phyloP scores from a whole-genome alignment of 2,888 invertebrate genomes.

The Rotaria magnacalcarata region DNA sequence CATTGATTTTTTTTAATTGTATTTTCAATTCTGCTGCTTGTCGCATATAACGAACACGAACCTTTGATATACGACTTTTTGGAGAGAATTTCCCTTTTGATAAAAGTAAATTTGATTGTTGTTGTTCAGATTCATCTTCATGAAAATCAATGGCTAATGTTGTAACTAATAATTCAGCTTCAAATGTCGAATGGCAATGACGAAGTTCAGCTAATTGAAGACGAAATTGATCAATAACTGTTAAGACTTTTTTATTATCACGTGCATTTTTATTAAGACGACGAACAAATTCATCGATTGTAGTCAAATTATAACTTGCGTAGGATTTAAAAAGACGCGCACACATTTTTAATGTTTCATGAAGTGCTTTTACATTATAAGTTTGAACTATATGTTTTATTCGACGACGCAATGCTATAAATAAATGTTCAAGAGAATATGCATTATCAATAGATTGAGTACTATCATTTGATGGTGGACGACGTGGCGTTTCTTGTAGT shows the following conservation, averaged over 20 bases:
- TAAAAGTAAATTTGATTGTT: background rate
- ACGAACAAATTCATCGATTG: background rate
- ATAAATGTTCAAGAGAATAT: slow-evolving; percentile 28
- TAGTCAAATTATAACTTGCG: background rate
- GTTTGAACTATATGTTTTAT: background rate
- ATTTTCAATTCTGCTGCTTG: background rate
- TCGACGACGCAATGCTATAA: background rate
- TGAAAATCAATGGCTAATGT: slow-evolving; percentile 19
- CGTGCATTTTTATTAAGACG: background rate
- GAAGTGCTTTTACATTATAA: background rate
- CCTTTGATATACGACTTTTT: slow-evolving; percentile 9
- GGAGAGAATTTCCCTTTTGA: background rate
- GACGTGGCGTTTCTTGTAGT: background rate
- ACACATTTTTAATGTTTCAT: background rate
- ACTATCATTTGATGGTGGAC: background rate
- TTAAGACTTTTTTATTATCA: background rate
- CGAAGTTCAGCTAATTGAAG: background rate
- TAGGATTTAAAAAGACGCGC: background rate
- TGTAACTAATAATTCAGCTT: slow-evolving; percentile 26
- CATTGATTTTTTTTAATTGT: background rate
- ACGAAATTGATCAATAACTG: background rate
- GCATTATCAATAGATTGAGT: slow-evolving; percentile 25
- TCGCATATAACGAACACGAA: background rate
- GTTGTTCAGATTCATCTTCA: background rate
- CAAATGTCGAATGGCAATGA: slow-evolving; percentile 22